Evolutionary conservation across 1,140 invertebrate genomes (phyloP).

Genomic region (Drosophila jambulina): DNA sequence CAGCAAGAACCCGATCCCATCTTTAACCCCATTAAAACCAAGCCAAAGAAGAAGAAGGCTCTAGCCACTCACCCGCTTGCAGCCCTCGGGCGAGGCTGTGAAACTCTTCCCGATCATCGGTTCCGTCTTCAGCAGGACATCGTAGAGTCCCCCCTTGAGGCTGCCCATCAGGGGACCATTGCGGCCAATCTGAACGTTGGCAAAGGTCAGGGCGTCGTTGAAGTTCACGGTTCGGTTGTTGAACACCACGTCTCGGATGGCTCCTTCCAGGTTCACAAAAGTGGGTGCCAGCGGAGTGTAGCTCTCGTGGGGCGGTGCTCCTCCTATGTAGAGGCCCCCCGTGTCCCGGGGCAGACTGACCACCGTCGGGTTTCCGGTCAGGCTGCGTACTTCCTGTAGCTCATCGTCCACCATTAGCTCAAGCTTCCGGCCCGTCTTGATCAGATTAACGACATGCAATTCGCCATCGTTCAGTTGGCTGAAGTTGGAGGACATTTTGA

Average conservation of each 20-base stretch:
- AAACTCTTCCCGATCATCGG: conserved; percentile 84
- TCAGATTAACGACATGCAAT: conserved; percentile 87
- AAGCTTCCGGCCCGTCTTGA: conserved; percentile 86
- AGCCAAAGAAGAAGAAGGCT: background rate
- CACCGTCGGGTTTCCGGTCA: conserved; percentile 86
- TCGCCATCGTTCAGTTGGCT: conserved; percentile 88
- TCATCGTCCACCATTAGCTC: conserved; percentile 90
- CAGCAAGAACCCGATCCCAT: conserved; percentile 9
- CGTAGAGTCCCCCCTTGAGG: conserved; percentile 76
- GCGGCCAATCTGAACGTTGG: conserved; percentile 90
- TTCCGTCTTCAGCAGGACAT: conserved; percentile 85
- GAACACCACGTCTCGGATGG: conserved; percentile 92
- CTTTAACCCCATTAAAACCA: conserved; percentile 3
- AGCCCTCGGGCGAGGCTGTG: conserved; percentile 84
- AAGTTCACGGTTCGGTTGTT: conserved; percentile 90
- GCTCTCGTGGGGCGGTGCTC: conserved; percentile 73
- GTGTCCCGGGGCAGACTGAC: conserved; percentile 86
- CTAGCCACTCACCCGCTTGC: conserved; percentile 84
- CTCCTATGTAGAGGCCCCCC: conserved; percentile 86
- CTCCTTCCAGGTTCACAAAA: conserved; percentile 89
- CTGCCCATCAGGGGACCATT: conserved; percentile 87
- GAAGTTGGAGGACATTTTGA: conserved; percentile 87
- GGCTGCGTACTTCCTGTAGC: conserved; percentile 85
- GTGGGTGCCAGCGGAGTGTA: conserved; percentile 74
- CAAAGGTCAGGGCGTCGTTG: conserved; percentile 88